Percentiles rank a stretch among this genome's conserved stretches.
phyloP scores from a whole-genome alignment of 1,140 invertebrate species.

The Trichonephila clavata region DNA sequence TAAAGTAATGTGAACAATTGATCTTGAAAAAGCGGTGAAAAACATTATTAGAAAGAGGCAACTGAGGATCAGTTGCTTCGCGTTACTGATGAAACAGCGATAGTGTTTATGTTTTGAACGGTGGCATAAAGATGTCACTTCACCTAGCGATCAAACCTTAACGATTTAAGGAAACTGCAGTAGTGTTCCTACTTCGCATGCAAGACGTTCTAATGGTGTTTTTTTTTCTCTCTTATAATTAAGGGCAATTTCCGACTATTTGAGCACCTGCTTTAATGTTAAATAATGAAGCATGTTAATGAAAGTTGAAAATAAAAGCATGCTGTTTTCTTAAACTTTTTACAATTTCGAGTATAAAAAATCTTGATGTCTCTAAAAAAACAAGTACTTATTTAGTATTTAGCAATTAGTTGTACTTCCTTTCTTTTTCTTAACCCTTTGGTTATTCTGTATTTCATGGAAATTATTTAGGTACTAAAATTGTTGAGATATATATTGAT shows the following conservation, averaged over 20 bases:
- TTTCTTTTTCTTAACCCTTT: too few relatives aligned
- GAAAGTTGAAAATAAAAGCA: not conserved
- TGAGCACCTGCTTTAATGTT: not conserved
- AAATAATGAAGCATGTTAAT: not conserved
- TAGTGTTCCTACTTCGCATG: not conserved
- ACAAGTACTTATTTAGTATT: too few relatives aligned
- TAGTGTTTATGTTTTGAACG: not conserved
- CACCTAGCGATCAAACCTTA: not conserved
- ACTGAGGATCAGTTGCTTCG: not conserved
- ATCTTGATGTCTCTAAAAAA: too few relatives aligned
- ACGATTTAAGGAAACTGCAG: not conserved
- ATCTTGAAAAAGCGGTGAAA: not conserved
- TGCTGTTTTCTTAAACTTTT: not conserved
- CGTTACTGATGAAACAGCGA: not conserved
- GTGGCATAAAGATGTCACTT: conserved; percentile 22
- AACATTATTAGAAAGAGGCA: not conserved
- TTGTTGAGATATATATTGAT: too few relatives aligned
- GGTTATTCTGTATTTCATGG: too few relatives aligned
- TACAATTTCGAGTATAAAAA: not conserved
- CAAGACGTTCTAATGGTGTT: not conserved
- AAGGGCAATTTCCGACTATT: not conserved
- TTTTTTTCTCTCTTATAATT: not conserved
- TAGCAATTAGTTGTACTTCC: too few relatives aligned
- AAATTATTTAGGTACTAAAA: too few relatives aligned
- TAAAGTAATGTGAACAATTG: not conserved